Conservation (phyloP, 2,888 invertebrate genomes). For the Lasioglossum lativentre region DNA sequence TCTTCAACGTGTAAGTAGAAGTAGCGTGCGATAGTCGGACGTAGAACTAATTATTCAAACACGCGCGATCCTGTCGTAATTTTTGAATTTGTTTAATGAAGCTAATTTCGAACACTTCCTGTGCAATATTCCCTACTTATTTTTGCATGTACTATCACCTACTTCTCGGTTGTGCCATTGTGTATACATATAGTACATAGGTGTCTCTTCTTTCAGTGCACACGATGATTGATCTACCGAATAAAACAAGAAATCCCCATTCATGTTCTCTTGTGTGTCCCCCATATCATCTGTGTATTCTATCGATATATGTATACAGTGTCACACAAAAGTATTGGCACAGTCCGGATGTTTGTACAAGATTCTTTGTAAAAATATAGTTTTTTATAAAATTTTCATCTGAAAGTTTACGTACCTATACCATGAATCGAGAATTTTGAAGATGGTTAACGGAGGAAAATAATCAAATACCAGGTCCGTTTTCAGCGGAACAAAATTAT, state of each 20-base stretch:
- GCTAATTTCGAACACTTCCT: too few relatives aligned
- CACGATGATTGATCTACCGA: constrained; percentile 62
- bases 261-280: constrained; percentile 35
- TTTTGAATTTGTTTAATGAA: neutral
- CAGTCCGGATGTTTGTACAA: neutral
- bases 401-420: neutral
- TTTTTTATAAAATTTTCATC: neutral
- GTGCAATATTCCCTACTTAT: neutral
- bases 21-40: neutral
- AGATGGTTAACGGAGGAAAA: neutral
- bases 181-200: constrained; percentile 31
- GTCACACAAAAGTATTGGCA: neutral
- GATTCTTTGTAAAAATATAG: neutral
- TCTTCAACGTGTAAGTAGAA: neutral
- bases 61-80: neutral
- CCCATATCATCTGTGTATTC: constrained; percentile 26
- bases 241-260: constrained; percentile 42
- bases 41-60: neutral
- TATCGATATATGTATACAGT: neutral
- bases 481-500: neutral
- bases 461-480: neutral
- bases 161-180: constrained; percentile 32
- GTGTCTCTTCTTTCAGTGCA: constrained; percentile 62
- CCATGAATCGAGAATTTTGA: neutral
- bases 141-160: constrained; percentile 47